Percentiles rank a stretch among this genome's conserved stretches.
Conservation (phyloP, 2,113 vertebrate genomes). For the Pollimyrus isidori region DNA sequence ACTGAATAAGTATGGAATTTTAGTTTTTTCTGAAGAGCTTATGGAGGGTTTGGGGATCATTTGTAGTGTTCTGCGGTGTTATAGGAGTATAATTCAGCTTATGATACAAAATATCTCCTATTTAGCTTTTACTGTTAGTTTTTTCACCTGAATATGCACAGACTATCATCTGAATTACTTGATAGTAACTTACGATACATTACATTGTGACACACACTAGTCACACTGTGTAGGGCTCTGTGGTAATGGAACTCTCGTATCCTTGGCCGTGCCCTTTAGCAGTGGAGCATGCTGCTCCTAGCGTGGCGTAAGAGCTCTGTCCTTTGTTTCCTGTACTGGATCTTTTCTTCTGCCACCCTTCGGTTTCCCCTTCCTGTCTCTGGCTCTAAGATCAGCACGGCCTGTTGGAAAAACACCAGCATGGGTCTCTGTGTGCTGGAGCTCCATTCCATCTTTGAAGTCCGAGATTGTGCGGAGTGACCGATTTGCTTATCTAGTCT, state of each 20-base stretch:
- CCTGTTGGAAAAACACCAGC: background rate
- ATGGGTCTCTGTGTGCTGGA: background rate
- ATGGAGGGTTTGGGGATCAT: background rate
- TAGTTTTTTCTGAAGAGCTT: background rate
- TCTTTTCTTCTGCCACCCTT: constrained; percentile 3
- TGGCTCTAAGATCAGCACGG: background rate
- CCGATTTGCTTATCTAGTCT: background rate
- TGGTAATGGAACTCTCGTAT: background rate
- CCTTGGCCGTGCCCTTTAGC: background rate
- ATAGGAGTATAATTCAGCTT: background rate
- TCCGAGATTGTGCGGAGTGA: background rate
- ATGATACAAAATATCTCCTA: background rate
- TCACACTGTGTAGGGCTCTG: background rate
- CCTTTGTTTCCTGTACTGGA: background rate
- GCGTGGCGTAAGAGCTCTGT: background rate
- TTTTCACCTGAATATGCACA: background rate
- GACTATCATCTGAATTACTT: background rate
- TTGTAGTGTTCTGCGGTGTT: background rate
- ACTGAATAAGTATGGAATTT: background rate
- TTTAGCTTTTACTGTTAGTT: background rate
- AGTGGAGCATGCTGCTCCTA: background rate
- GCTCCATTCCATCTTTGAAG: background rate
- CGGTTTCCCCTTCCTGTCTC: constrained; percentile 9
- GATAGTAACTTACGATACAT: background rate
- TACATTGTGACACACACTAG: background rate